Evolutionary conservation across 2,113 vertebrate species (phyloP), one percentile per base, ranked within the genome.

Genomic region (Eudorcas thomsonii): DNA sequence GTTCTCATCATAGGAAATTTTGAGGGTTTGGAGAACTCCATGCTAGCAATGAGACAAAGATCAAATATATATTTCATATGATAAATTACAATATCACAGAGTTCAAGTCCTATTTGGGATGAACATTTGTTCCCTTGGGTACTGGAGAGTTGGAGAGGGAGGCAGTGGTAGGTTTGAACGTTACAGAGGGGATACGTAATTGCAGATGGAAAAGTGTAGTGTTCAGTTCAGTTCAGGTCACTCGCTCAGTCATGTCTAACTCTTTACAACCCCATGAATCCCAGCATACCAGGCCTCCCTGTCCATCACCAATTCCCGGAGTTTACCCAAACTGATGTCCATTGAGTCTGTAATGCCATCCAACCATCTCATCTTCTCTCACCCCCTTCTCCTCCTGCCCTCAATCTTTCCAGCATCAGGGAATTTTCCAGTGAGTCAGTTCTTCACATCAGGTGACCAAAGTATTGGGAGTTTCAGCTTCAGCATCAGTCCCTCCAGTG

Each of bases 241-340:
- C 1, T 39, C 5, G 0, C 36, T 74, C 71, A 39, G 71, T 74
- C 5, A 1, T 74, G 5, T 25, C 36, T 12, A 23, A 39, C 36
- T 74, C 36, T 39, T 12, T 74, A 6, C 10, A 6, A 39, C 36
- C 36, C 21, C 71, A 14, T 43, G 36, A 39, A 43, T 11, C 1
- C 0, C 21, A 43, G 21, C 36, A 74, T 21, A 7, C 71, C 36
- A 74, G 36, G 21, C 36, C 5, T 74, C 21, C 3, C 36, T 14
- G 36, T 3, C 11, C 5, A 25, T 74, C 19, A 39, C 21, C 36
- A 74, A 25, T 6, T 43, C 36, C 11, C 0, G 0, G 71, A 7
- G 11, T 25, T 13, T 25, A 39, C 21, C 5, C 21, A 74, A 43
- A 74, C 71, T 74, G 5, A 14, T 74, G 21, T 25, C 11, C 5